phyloP scores from a whole-genome alignment of 2,113 vertebrate genomes.

The Vulpes vulpes region DNA sequence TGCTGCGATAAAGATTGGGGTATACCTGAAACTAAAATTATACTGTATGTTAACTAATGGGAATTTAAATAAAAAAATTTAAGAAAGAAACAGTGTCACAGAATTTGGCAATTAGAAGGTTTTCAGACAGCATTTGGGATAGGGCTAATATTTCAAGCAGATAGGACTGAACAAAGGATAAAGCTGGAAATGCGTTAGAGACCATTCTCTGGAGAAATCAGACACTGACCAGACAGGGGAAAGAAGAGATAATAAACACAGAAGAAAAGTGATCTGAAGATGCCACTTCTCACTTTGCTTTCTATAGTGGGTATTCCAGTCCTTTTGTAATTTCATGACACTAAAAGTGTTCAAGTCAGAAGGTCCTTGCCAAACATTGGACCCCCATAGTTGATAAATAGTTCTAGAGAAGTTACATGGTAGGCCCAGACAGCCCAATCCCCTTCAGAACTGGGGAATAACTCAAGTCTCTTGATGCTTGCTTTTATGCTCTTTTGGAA shows the following conservation, averaged over 20 bases:
- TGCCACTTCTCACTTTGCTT: not conserved
- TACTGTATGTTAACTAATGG: not conserved
- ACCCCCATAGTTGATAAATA: not conserved
- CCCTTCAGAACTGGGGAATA: not conserved
- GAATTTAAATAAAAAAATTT: not conserved
- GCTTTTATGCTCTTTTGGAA: not conserved
- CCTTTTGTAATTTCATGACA: not conserved
- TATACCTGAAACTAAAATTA: not conserved
- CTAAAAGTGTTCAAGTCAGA: not conserved
- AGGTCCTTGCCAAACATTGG: not conserved
- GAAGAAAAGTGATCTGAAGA: not conserved
- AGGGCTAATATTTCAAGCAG: not conserved
- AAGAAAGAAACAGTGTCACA: not conserved
- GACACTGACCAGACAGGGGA: not conserved
- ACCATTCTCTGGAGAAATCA: not conserved
- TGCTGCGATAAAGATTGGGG: not conserved
- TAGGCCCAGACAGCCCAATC: not conserved
- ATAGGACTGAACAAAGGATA: not conserved
- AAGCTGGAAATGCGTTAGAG: not conserved
- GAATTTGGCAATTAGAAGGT: not conserved
- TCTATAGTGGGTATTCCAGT: not conserved
- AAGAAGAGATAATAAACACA: not conserved
- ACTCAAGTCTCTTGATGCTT: not conserved
- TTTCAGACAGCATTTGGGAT: not conserved
- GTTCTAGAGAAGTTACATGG: not conserved